These are phyloP conservation scores for Pseudobourletiella spinata DNA, from an alignment of 1,140 invertebrate genomes.

Conservation along the genomic window DNA sequence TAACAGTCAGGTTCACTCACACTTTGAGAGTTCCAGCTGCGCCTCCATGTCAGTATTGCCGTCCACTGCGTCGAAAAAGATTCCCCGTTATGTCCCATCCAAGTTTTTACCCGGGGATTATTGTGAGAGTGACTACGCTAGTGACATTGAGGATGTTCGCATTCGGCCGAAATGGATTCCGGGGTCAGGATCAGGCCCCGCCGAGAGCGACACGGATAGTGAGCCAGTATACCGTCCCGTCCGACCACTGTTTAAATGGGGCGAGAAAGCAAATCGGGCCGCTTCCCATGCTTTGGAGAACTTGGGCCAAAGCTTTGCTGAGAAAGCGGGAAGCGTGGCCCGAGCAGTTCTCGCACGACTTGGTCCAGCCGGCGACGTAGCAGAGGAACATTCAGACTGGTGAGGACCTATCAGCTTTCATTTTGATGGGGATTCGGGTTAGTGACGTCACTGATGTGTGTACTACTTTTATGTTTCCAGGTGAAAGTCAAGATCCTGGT, in stretches of 20 bases:
- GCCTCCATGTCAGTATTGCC: too few species aligned
- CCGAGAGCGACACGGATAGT: constrained; percentile 41
- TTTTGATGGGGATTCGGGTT: too few species aligned
- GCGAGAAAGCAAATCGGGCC: background rate
- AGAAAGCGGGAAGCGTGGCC: constrained; percentile 1
- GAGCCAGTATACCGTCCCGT: background rate
- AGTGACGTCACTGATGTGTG: too few species aligned
- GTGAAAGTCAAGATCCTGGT: background rate
- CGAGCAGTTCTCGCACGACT: background rate
- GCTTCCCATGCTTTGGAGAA: background rate
- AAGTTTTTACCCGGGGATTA: constrained; percentile 60
- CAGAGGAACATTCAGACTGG: background rate
- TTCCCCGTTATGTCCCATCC: constrained; percentile 42
- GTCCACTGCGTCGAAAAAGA: too few species aligned
- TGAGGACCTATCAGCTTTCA: too few species aligned
- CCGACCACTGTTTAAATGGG: background rate
- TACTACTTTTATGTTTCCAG: too few species aligned
- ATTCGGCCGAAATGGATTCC: constrained; percentile 36
- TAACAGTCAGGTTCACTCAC: too few species aligned
- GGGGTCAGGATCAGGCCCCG: too few species aligned
- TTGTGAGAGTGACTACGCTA: constrained; percentile 60
- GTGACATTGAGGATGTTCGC: constrained; percentile 43
- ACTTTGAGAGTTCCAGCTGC: too few species aligned
- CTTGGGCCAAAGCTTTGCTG: background rate
- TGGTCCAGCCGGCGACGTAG: background rate